phyloP scores from a whole-genome alignment of 2,113 vertebrate genomes.

The Holacanthus passer region DNA sequence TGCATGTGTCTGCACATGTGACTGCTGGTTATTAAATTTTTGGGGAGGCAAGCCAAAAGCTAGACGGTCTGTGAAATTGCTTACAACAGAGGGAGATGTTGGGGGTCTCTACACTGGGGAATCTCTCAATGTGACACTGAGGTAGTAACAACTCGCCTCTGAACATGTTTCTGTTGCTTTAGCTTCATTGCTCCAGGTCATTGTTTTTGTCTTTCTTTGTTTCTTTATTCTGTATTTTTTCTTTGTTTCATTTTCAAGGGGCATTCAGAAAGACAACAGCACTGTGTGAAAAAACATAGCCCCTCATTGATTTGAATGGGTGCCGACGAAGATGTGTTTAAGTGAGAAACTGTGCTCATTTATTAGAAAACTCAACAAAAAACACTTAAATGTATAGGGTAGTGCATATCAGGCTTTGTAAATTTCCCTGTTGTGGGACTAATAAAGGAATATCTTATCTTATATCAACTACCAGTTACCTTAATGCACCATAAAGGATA shows the following conservation, averaged over 20 bases:
- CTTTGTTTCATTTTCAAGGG: neutral
- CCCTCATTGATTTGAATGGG: neutral
- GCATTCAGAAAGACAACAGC: neutral
- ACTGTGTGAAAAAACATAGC: neutral
- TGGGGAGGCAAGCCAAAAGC: slow-evolving; percentile 69
- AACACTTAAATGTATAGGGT: too few species aligned
- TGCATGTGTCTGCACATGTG: slow-evolving; percentile 26
- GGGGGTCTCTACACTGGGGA: slow-evolving; percentile 56
- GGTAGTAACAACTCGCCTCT: slow-evolving; percentile 57
- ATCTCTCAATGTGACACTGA: slow-evolving; percentile 41
- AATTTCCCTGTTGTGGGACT: too few species aligned
- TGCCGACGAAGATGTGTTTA: neutral
- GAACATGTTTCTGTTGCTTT: slow-evolving; percentile 15
- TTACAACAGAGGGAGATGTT: slow-evolving; percentile 75
- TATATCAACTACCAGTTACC: too few species aligned
- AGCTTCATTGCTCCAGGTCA: neutral
- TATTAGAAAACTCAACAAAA: too few species aligned
- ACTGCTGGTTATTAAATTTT: slow-evolving; percentile 71
- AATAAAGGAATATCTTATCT: too few species aligned
- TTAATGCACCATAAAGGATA: neutral
- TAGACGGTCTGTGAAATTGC: slow-evolving; percentile 80
- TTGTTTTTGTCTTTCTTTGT: neutral
- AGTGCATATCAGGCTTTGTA: too few species aligned
- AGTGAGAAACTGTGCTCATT: too few species aligned
- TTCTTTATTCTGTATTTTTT: neutral